These are phyloP conservation scores for Cotesia typhae DNA, from an alignment of 1,140 invertebrate species.

Conservation along the genomic window DNA sequence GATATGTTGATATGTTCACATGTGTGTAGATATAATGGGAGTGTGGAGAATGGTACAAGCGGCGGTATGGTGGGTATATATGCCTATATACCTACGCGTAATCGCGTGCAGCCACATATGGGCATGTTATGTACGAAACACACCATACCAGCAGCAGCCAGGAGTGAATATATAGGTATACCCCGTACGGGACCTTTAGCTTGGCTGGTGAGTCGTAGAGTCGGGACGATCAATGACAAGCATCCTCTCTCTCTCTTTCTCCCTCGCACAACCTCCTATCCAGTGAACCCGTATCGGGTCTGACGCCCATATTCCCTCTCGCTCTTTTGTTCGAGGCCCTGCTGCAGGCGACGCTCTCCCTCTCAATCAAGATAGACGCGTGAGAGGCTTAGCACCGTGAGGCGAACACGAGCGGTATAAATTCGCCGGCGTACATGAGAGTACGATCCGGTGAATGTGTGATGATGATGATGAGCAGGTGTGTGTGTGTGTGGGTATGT, in stretches of 20 bases:
- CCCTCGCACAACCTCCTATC: constrained; percentile 13
- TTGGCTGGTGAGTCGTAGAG: constrained; percentile 56
- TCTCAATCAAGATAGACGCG: constrained; percentile 65
- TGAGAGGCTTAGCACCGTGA: constrained; percentile 60
- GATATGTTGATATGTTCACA: no score
- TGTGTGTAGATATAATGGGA: no score
- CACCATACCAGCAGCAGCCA: not conserved
- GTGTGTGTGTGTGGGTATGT: no score
- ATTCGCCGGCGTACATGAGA: constrained; percentile 39
- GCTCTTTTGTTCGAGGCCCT: not conserved
- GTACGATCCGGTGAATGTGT: no score
- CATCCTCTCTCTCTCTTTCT: constrained; percentile 37
- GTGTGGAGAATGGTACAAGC: constrained; percentile 10
- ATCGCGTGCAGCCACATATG: constrained; percentile 26
- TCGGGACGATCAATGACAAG: constrained; percentile 66
- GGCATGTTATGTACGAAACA: constrained; percentile 30
- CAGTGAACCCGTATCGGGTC: not conserved
- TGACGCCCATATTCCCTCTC: constrained; percentile 9
- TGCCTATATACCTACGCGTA: constrained; percentile 12
- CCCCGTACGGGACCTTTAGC: constrained; percentile 65
- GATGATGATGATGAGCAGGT: no score
- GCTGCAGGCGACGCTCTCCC: constrained; percentile 40
- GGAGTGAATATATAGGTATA: constrained; percentile 25
- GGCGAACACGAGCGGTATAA: constrained; percentile 60
- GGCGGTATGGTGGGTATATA: not conserved